phyloP scores from a whole-genome alignment of 2,797 vertebrate genomes.

The Lepus oiostolus region DNA sequence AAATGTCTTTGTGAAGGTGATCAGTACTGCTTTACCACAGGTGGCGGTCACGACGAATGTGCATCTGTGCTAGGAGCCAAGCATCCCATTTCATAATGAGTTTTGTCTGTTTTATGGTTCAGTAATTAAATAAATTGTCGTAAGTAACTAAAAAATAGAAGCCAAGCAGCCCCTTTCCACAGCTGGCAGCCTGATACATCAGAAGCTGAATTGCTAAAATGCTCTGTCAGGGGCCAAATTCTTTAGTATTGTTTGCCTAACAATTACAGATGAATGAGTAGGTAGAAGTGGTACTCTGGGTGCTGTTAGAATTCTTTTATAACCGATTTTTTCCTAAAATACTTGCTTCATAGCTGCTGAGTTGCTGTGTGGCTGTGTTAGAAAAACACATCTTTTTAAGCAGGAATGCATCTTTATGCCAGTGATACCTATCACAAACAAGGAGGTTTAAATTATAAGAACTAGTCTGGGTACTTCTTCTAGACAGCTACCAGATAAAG shows the following conservation, averaged over 20 bases:
- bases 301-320: constrained; percentile 58
- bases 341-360: not conserved
- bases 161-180: constrained; percentile 70
- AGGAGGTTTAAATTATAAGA: constrained; percentile 49
- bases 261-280: constrained; percentile 65
- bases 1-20: not conserved
- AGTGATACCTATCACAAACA: not conserved
- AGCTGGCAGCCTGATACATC: constrained; percentile 67
- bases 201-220: constrained; percentile 78
- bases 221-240: constrained; percentile 68
- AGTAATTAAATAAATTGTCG: constrained; percentile 78
- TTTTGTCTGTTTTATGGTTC: constrained; percentile 75
- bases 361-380: not conserved
- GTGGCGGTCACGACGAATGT: constrained; percentile 48
- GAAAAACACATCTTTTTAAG: not conserved
- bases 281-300: constrained; percentile 57
- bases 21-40: not conserved
- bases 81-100: constrained; percentile 65
- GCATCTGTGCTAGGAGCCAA: not conserved
- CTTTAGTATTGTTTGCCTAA: constrained; percentile 77
- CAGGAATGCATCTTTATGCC: constrained; percentile 27
- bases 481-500: constrained; percentile 4
- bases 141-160: constrained; percentile 76
- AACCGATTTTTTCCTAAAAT: not conserved
- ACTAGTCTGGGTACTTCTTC: constrained; percentile 17